Evolutionary conservation across 2,113 vertebrate genomes (phyloP).

Genomic region (Thoracochromis brauschi): DNA sequence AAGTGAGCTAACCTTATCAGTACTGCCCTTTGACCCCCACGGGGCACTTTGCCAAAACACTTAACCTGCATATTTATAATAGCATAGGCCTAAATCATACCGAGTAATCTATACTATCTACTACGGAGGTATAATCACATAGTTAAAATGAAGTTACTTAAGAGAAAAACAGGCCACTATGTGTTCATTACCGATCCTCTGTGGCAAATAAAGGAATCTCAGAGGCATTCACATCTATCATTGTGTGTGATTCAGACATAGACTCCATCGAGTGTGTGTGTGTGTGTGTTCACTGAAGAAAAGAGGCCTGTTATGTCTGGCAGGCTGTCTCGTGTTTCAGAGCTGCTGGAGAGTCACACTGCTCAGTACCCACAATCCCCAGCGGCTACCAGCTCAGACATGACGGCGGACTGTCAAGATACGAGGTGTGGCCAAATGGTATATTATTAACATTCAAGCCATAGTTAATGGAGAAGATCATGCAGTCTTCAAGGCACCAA

Average conservation of each 20-base stretch:
- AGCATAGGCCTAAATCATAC: neutral
- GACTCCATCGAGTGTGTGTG: neutral
- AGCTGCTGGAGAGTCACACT: slow-evolving; percentile 33
- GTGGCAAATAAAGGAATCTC: neutral
- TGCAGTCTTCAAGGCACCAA: neutral
- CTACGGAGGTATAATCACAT: neutral
- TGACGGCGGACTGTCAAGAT: slow-evolving; percentile 48
- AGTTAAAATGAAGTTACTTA: neutral
- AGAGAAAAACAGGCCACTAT: neutral
- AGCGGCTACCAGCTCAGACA: slow-evolving; percentile 41
- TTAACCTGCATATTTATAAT: neutral
- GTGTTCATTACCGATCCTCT: neutral
- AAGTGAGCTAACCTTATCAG: neutral
- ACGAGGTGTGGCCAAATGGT: slow-evolving; percentile 28
- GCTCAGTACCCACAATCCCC: slow-evolving; percentile 55
- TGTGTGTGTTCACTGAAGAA: neutral
- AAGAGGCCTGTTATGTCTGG: slow-evolving; percentile 33
- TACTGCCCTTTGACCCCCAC: neutral
- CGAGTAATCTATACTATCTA: neutral
- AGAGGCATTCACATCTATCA: neutral
- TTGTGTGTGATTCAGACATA: neutral
- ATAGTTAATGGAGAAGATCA: neutral
- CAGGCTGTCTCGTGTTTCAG: slow-evolving; percentile 55
- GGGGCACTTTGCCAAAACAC: neutral
- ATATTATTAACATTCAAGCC: neutral